These are phyloP conservation scores for Crax fasciolata DNA, from an alignment of 2,797 vertebrate species.

Conservation along the genomic window DNA sequence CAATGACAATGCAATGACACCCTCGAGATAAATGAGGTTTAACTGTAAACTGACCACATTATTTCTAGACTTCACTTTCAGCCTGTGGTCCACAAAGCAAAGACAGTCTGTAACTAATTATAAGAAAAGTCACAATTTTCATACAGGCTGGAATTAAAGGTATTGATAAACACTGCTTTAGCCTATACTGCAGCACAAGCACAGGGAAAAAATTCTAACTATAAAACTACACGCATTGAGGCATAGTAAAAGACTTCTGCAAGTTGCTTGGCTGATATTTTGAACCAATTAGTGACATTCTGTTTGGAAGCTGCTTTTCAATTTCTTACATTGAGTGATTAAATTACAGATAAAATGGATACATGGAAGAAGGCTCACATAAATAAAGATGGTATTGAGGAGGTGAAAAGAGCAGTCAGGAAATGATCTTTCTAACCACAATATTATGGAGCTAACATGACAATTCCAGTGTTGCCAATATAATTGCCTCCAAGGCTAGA, in stretches of 20 bases:
- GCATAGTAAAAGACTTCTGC: conserved; percentile 1
- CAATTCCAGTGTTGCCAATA: not conserved
- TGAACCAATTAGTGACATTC: not conserved
- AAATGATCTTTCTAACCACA: conserved; percentile 14
- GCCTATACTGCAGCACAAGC: not conserved
- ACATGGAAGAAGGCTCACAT: not conserved
- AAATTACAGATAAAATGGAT: conserved; percentile 8
- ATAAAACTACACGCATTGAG: not conserved
- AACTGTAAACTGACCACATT: not conserved
- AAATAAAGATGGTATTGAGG: conserved; percentile 8
- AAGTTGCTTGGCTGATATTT: conserved; percentile 22
- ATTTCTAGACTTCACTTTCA: conserved; percentile 2
- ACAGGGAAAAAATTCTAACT: not conserved
- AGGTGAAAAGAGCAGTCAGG: not conserved
- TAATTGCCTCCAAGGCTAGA: not conserved
- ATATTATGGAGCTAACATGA: not conserved
- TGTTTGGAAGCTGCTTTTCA: conserved; percentile 4
- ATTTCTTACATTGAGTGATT: not conserved
- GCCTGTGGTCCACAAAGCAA: not conserved
- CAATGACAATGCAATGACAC: not conserved
- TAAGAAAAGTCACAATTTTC: not conserved
- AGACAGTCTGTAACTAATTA: not conserved
- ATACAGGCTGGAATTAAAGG: not conserved
- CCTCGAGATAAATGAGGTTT: conserved; percentile 14
- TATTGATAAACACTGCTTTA: not conserved